Base-by-base conservation (phyloP, 2,113 vertebrate species). In the Urocynchramus pylzowi region DNA sequence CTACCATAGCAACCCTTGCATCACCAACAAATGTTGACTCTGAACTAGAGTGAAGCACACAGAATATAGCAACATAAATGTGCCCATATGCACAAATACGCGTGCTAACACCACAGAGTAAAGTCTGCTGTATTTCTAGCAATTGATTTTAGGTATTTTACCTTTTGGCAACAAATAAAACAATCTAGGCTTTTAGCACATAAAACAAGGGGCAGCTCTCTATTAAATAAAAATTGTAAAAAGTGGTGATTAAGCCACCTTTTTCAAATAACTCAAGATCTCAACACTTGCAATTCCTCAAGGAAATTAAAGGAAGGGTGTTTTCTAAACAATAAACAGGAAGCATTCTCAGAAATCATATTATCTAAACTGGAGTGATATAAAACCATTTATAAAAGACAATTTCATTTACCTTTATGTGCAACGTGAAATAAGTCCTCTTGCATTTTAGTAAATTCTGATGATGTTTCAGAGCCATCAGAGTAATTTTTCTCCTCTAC, bases 361-460 rank as follows among this genome's bases (percentile, higher is more conserved):
- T 50, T 57, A 84, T 47, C 76, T 76, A 78, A 88, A 82, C 8
- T 50, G 27, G 23, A 16, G 81, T 57, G 10, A 65, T 49, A 81
- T 8, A 80, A 78, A 85, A 23, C 4, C n/a, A 81, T 9, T 39
- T 30, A 45, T 0, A 1, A 74, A 69, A 73, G 41, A 83, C 47
- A 95, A 82, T 37, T 57, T 79, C 12, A 63, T 82, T 97, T 97
- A 99, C 99, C 98, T 98, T 98, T 99, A 80, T 98, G 98, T 84
- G 99, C 99, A 57, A 99, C 87, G 4, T 98, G 99, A 97, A 98
- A 99, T 96, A 99, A 98, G 68, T 99, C 99, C 85, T 99, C 99
- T 93, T 99, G 99, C 97, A 99, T 98, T 97, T 99, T 99, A 90
- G 99, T 98, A 93, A 99, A 99, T 39, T 99, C 99, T 86, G 98